Base-by-base conservation (phyloP, 2,113 vertebrate genomes). In the Sebastes schlegelii region DNA sequence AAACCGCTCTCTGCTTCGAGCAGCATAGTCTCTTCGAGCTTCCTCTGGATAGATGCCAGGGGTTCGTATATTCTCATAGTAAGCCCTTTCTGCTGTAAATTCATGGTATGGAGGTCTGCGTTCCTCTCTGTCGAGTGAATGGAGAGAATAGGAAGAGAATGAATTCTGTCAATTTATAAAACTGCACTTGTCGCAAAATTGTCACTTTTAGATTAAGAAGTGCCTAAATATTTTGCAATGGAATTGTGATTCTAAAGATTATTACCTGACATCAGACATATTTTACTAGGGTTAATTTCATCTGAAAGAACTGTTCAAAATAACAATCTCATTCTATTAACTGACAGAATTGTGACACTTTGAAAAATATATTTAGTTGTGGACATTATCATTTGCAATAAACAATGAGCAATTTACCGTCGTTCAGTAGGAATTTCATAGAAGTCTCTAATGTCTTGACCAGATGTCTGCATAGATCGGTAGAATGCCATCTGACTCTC, bases 401-500 rank as follows among this genome's bases (percentile, higher is more conserved):
- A 4, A 70, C 73, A 43, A 48, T 6, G 2, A 8, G 9, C 1
- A 62, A n/a, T 79, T 87, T 91, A 96, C 98, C 98, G 96, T 95
- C 98, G 95, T 83, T 99, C 98, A 46, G 96, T 88, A 69, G 98
- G 95, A 88, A 98, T 96, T 94, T 99, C 98, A 68, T 99, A 99
- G 26, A 99, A 97, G 89, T 99, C 98, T 95, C 98, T 95, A 89
- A 99, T 99, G 87, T 99, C 98, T 86, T 99, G 98, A 81, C 98
- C 98, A 21, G 98, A 98, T 84, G 97, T 95, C 93, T 99, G 98
- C 98, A 99, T 99, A 84, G 97, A 97, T 86, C 98, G 96, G 94
- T 99, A 99, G 93, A 99, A 99, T 1, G 98, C 97, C 94, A 98
- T 86, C 86, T 99, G 98, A 94, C 98, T 99, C 93, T 99, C 98